These are phyloP conservation scores for Paracentrotus lividus DNA, from an alignment of 53 echinoderm and acorn worm species.

Conservation along the genomic window DNA sequence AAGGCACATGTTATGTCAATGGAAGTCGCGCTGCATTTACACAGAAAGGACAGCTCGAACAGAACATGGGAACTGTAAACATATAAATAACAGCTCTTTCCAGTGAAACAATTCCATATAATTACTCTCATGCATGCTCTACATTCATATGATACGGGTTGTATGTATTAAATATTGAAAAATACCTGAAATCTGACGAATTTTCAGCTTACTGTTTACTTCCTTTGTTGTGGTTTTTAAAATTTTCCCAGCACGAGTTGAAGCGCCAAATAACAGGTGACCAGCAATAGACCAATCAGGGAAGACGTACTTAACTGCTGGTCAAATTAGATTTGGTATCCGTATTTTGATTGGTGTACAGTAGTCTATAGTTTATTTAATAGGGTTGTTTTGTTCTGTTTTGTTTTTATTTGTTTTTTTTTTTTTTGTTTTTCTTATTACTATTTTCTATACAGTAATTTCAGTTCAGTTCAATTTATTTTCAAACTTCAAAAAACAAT, in stretches of 20 bases:
- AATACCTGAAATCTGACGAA: not conserved
- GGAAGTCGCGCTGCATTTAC: not conserved
- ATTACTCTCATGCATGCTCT: not conserved
- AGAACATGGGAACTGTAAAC: not conserved
- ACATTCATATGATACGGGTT: not conserved
- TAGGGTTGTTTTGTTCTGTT: not conserved
- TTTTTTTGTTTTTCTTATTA: not conserved
- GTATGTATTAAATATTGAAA: not conserved
- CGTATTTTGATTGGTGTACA: not conserved
- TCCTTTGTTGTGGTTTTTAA: conserved; percentile 25
- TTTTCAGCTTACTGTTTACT: not conserved
- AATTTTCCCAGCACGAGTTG: not conserved
- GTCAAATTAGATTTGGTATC: not conserved
- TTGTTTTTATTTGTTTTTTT: not conserved
- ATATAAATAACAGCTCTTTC: not conserved
- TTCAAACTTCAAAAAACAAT: no score
- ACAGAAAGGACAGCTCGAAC: not conserved
- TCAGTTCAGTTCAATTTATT: no score
- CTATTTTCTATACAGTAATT: no score
- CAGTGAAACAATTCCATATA: not conserved
- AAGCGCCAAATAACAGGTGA: not conserved
- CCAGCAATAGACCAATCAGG: not conserved
- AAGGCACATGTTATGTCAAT: not conserved
- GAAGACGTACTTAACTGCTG: not conserved
- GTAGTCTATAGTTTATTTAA: not conserved